Base-by-base conservation (phyloP, 2,888 invertebrate genomes). In the Cryptus armator region DNA sequence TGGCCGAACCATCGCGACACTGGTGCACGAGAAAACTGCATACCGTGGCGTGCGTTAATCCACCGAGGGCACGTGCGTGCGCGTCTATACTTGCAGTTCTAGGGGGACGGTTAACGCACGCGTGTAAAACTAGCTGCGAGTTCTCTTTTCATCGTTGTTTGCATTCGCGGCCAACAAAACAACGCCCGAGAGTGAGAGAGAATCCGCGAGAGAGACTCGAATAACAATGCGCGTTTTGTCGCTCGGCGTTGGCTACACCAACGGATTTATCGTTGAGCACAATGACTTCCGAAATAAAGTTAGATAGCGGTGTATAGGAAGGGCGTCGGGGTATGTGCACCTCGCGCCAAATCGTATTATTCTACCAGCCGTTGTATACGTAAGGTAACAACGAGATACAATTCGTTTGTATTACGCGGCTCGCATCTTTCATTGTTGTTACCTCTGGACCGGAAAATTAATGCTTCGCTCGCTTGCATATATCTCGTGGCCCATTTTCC, bases 221-320 rank as follows among this genome's bases (percentile, higher is more conserved):
- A 29, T n/a, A 59, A 85, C 87, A 87, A 86, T 88, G 83, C 59
- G 51, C 85, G 77, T 87, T 85, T 85, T 84, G 87, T 86, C 72
- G 83, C 79, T 74, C 81, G 72, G 59, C 48, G 43, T 64, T 32
- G 29, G 53, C 51, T 48, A 51, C 56, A 46, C 66, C 79, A 43
- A 70, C 70, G 81, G 86, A 87, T 87, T 87, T 86, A 87, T 87
- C 81, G 79, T 80, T 37, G 53, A 77, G 59, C 74, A 86, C 86
- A 87, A 87, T 86, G 81, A 87, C 84, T 86, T 84, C 81, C 86
- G 78, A 84, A 87, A 87, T 86, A 81, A 87, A 84, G 81, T 87
- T 83, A 70, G 74, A 84, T 85, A 77, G 48, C 71, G 59, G 75
- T 46, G 19, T 43, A 51, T 48, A 66, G 71, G 76, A 64, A 24